Evolutionary conservation across 2,888 invertebrate species (phyloP), one percentile per base, ranked within the genome.

Genomic region (Rhogogaster chlorosoma): DNA sequence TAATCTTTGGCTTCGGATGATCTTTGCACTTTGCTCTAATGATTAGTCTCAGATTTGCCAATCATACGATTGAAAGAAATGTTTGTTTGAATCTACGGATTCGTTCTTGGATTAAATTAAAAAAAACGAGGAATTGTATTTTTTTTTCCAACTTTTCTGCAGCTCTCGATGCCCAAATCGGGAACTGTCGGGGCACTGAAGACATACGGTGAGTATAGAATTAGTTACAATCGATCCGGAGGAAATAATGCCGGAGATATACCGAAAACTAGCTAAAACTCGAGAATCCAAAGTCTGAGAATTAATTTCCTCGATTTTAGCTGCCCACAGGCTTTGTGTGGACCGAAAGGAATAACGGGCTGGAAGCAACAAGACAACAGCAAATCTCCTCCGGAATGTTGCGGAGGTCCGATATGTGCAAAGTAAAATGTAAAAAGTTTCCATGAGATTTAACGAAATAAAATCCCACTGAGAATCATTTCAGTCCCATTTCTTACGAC

Each of bases 131-230:
- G 32, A 36, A 71, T 36, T n/a, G 15, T 18, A 71, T 38, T 5
- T n/a, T 26, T 38, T 36, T 61, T 36, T 61, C 22, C 18, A n/a
- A n/a, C n/a, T n/a, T n/a, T n/a, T n/a, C n/a, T n/a, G 12, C 22
- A 77, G 49, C 75, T 22, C 5, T 6, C n/a, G 22, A 64, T 29
- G 26, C 1, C 10, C 3, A 29, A 2, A 64, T 22, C 29, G 36
- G 18, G 22, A 80, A 80, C n/a, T 80, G 80, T 22, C n/a, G 38
- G 38, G 80, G 71, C 9, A 73, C 71, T 10, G 71, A 38, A n/a
- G 71, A 49, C 7, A 1, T 49, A 32, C 49, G 18, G 49, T 29
- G 15, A 77, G 42, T 42, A 42, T 2, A 38, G 22, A 71, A 71
- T 36, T 9, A 9, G 42, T 38, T 71, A 10, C 0, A 71, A 71